Evolutionary conservation across 2,888 invertebrate species (phyloP).

Genomic region (Strigamia crassipes): DNA sequence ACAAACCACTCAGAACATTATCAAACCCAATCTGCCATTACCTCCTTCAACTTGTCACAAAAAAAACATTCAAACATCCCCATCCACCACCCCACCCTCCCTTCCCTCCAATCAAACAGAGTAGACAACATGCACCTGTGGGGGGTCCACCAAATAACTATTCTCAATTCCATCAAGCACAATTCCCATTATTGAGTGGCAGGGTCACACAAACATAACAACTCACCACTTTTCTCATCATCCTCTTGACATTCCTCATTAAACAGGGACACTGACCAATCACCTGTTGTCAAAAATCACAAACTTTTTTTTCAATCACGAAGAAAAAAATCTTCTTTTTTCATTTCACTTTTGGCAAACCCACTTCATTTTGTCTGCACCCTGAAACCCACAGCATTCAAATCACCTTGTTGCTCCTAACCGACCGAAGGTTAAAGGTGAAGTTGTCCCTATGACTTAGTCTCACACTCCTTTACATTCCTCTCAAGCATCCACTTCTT

Average conservation of each 20-base stretch:
- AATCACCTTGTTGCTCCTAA: not conserved
- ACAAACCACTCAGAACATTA: not conserved
- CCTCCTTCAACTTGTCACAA: not conserved
- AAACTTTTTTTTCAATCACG: not conserved
- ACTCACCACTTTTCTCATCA: not conserved
- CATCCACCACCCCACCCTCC: not conserved
- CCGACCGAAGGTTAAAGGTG: not conserved
- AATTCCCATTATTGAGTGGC: not conserved
- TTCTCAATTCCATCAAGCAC: conserved; percentile 21
- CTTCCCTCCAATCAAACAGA: not conserved
- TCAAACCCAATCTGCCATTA: conserved; percentile 10
- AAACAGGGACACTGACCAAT: not conserved
- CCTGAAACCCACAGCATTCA: not conserved
- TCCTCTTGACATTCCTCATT: conserved; percentile 15
- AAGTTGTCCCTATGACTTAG: not conserved
- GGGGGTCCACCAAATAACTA: conserved; percentile 5
- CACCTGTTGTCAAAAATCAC: not conserved
- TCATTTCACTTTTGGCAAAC: not conserved
- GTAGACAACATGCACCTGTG: not conserved
- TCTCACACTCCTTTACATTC: not conserved
- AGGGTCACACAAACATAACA: not conserved
- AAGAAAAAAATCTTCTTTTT: not conserved
- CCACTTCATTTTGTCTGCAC: not conserved
- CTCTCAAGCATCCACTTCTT: not conserved
- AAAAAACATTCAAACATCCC: not conserved